A percentile compares a stretch with the other conserved stretches of the same genome.
These are phyloP conservation scores for Patagioenas fasciata DNA, from an alignment of 2,113 vertebrate genomes.

Conservation along the genomic window DNA sequence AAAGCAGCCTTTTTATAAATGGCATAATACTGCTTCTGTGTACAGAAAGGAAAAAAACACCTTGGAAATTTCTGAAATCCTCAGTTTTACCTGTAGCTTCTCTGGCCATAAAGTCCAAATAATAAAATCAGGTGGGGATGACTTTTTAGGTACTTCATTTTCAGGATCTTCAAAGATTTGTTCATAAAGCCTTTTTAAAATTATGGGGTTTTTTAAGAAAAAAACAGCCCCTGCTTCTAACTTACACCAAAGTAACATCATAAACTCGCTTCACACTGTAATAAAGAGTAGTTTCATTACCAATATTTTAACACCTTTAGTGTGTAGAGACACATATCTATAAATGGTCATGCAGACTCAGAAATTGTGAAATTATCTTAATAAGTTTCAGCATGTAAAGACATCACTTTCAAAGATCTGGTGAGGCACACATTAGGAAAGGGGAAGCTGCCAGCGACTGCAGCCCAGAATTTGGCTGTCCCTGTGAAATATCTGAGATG, in stretches of 20 bases:
- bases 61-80: not conserved
- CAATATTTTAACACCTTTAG: not conserved
- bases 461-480: not conserved
- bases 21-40: not conserved
- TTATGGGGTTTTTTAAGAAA: not conserved
- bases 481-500: not conserved
- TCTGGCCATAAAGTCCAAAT: not conserved
- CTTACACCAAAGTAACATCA: not conserved
- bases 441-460: not conserved
- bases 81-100: not conserved
- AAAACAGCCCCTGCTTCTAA: not conserved
- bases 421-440: not conserved
- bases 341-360: not conserved
- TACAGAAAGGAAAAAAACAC: not conserved
- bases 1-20: not conserved
- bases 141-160: not conserved
- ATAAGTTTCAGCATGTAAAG: conserved; percentile 14
- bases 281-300: not conserved
- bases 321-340: not conserved
- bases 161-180: not conserved
- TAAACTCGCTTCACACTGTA: not conserved
- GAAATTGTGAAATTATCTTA: not conserved
- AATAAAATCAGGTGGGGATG: not conserved
- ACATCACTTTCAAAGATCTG: not conserved
- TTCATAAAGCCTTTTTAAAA: not conserved